These are phyloP conservation scores for Pygmarrhopalites habei DNA, from an alignment of 1,140 invertebrate genomes.

Conservation along the genomic window DNA sequence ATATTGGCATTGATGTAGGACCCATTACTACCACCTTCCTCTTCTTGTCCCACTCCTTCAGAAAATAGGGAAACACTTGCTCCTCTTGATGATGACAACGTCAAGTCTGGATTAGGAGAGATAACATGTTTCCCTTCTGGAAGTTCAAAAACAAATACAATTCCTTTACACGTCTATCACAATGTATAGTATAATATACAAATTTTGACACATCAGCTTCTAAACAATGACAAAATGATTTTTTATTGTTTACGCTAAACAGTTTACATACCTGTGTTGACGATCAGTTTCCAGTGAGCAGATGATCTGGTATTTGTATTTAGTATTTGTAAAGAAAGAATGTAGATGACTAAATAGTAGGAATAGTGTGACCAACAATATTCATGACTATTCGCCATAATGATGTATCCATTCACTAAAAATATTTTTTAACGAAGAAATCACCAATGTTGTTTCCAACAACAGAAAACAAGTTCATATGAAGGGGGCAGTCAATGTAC, in stretches of 20 bases:
- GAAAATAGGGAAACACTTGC: too few species aligned
- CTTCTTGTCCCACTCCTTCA: neutral
- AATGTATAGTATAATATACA: too few species aligned
- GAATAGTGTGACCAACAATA: conserved; percentile 27
- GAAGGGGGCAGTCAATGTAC: too few species aligned
- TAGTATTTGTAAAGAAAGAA: conserved; percentile 57
- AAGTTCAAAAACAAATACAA: too few species aligned
- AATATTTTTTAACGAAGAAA: too few species aligned
- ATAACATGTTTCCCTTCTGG: conserved; percentile 42
- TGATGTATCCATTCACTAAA: conserved; percentile 10
- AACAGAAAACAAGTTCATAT: too few species aligned
- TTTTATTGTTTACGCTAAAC: too few species aligned
- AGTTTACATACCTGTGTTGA: too few species aligned
- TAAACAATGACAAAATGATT: too few species aligned
- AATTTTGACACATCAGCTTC: too few species aligned
- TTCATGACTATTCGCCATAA: neutral
- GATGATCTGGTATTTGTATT: conserved; percentile 62
- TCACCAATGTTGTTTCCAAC: too few species aligned
- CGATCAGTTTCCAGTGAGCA: conserved; percentile 60
- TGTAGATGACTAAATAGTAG: conserved; percentile 44
- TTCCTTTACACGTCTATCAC: too few species aligned
- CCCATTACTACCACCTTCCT: neutral
- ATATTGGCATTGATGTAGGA: neutral
- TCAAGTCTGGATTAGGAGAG: conserved; percentile 41
- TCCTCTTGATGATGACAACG: conserved; percentile 28